A percentile compares a stretch with the other conserved stretches of the same genome.
phyloP scores from a whole-genome alignment of 2,113 vertebrate species.

The Charadrius vociferus region DNA sequence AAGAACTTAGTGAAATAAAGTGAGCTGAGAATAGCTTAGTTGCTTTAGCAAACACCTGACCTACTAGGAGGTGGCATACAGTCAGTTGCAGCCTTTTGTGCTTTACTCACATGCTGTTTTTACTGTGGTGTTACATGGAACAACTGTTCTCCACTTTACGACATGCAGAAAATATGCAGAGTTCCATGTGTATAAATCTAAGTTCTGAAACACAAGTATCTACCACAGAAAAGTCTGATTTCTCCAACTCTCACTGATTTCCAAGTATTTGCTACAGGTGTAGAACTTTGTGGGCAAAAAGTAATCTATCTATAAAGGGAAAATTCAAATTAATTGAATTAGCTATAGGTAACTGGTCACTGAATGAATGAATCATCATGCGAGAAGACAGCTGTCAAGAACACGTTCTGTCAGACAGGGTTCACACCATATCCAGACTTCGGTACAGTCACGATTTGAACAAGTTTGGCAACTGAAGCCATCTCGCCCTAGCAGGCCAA shows the following conservation, averaged over 20 bases:
- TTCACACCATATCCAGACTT: not conserved
- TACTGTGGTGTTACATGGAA: not conserved
- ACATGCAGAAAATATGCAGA: not conserved
- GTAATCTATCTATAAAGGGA: not conserved
- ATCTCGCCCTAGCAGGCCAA: not conserved
- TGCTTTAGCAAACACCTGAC: not conserved
- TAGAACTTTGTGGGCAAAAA: not conserved
- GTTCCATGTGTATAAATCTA: not conserved
- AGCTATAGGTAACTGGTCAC: fast-evolving
- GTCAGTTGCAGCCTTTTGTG: not conserved
- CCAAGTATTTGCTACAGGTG: not conserved
- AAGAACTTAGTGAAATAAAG: not conserved
- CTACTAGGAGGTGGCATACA: not conserved
- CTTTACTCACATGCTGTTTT: not conserved
- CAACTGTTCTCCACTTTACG: not conserved
- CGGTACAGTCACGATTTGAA: not conserved
- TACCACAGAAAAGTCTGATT: not conserved
- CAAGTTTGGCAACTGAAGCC: not conserved
- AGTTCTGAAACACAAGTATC: not conserved
- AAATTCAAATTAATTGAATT: not conserved
- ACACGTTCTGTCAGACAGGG: not conserved
- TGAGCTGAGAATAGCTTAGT: not conserved
- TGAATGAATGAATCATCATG: not conserved
- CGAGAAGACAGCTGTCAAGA: not conserved
- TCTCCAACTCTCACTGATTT: not conserved